Conservation (phyloP, 2,113 vertebrate species). For the Bubo blakistoni region DNA sequence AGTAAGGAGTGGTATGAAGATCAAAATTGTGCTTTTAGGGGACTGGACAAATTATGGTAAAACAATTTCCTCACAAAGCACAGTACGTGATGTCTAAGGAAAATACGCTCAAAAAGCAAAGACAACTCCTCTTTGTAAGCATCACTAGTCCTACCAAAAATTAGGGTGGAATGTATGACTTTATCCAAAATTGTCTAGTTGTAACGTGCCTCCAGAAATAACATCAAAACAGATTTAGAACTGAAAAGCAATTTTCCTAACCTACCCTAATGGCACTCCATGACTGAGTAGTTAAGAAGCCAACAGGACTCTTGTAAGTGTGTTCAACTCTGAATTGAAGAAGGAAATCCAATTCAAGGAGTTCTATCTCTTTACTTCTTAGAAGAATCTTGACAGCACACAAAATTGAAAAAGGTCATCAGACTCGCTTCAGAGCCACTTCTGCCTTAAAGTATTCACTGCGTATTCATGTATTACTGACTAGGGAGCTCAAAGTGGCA, state of each 20-base stretch:
- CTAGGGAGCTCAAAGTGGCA: background rate
- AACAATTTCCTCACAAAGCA: background rate
- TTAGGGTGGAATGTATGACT: background rate
- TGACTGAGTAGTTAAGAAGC: conserved; percentile 79
- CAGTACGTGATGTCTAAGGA: background rate
- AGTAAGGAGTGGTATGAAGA: background rate
- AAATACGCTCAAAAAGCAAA: background rate
- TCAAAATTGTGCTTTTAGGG: background rate
- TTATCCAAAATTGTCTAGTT: background rate
- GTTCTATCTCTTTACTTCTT: conserved; percentile 74
- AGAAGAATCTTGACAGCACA: conserved; percentile 75
- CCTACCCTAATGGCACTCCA: conserved; percentile 83
- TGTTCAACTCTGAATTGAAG: conserved; percentile 76
- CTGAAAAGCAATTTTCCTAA: background rate
- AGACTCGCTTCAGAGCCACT: background rate
- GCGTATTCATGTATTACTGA: background rate
- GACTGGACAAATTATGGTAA: background rate
- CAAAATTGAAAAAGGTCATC: conserved; percentile 26
- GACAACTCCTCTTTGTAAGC: background rate
- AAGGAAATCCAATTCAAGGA: conserved; percentile 80
- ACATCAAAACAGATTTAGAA: background rate
- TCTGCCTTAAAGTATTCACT: background rate
- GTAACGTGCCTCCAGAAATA: background rate
- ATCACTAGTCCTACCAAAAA: background rate
- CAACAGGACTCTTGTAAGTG: conserved; percentile 72